A percentile compares a stretch with the other conserved stretches of the same genome.
Evolutionary conservation across 2,888 invertebrate species (phyloP).

Genomic region (Nymphalis polychloros): DNA sequence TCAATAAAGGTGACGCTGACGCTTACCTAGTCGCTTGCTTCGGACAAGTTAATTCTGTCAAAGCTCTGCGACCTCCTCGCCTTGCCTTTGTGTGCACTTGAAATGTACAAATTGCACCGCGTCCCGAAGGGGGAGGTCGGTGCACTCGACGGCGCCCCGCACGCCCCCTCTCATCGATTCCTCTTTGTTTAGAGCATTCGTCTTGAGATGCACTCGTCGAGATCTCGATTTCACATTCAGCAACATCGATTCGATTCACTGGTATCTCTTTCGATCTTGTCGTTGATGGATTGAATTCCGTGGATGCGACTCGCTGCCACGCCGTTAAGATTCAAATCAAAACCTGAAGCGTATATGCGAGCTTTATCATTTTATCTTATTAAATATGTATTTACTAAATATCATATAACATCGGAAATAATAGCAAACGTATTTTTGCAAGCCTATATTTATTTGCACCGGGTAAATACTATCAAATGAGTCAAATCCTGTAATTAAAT

Average conservation of each 20-base stretch:
- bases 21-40: constrained; percentile 57
- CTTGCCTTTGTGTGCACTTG: constrained; percentile 80
- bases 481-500: too few species aligned
- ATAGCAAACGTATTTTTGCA: too few species aligned
- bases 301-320: constrained; percentile 43
- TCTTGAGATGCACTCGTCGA: constrained; percentile 74
- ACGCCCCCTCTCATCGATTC: constrained; percentile 75
- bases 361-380: constrained; percentile 1
- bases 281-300: constrained; percentile 47
- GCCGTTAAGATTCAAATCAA: constrained; percentile 25
- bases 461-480: too few species aligned
- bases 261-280: constrained; percentile 47
- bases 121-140: constrained; percentile 70
- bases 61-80: constrained; percentile 78
- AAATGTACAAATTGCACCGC: constrained; percentile 82
- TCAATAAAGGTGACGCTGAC: constrained; percentile 69
- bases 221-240: constrained; percentile 77
- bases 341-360: constrained; percentile 12
- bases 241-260: constrained; percentile 48
- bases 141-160: constrained; percentile 68
- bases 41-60: constrained; percentile 81
- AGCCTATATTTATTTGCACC: too few species aligned
- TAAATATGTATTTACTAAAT: background rate
- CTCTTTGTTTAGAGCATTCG: constrained; percentile 78
- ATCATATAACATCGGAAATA: background rate